Conservation (phyloP, 2,113 vertebrate species). For the Tamias sibiricus region DNA sequence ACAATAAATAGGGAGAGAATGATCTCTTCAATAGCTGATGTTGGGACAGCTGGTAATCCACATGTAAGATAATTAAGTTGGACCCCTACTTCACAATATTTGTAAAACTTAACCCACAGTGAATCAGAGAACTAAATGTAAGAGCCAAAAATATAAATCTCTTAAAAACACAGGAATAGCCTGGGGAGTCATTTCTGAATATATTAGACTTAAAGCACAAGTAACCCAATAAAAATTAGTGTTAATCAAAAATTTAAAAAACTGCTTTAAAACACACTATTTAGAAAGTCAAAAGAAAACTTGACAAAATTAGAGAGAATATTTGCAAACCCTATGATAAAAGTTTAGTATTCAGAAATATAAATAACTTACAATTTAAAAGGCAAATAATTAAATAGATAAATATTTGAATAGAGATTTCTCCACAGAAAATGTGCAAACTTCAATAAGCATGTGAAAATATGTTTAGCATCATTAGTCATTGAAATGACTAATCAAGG, state of each 20-base stretch:
- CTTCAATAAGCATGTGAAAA: background rate
- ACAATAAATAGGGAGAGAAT: background rate
- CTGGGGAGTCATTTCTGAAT: background rate
- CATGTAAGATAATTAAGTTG: background rate
- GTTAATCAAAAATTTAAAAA: background rate
- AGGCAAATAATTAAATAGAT: background rate
- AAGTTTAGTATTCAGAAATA: background rate
- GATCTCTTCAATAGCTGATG: background rate
- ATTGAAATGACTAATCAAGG: background rate
- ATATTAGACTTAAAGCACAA: background rate
- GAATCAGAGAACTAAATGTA: background rate
- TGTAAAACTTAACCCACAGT: background rate
- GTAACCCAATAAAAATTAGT: background rate
- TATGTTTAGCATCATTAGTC: background rate
- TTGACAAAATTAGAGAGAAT: background rate
- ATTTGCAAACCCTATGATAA: background rate
- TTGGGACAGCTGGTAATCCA: background rate
- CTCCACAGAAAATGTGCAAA: background rate
- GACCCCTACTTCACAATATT: background rate
- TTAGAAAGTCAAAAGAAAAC: background rate
- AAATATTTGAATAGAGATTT: constrained; percentile 2
- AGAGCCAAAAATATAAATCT: background rate
- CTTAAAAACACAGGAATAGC: background rate
- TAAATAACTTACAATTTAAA: background rate
- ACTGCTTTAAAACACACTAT: background rate